Evolutionary conservation across 2,113 vertebrate genomes (phyloP).

Genomic region (Pogonocichla stellata): DNA sequence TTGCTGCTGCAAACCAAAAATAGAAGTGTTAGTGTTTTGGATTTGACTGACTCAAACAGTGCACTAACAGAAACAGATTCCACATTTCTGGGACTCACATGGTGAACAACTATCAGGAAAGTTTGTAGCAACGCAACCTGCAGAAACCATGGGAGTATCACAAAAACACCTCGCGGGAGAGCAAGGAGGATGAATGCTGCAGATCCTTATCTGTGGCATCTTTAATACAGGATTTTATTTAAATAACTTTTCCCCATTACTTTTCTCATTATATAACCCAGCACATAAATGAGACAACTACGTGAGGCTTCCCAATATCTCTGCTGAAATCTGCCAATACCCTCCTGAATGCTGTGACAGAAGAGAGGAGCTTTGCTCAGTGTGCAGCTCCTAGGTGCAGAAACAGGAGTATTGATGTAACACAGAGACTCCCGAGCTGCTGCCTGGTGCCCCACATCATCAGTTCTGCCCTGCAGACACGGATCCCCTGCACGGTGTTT

Average conservation of each 20-base stretch:
- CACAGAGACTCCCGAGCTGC: not conserved
- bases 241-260: not conserved
- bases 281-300: not conserved
- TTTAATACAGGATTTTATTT: not conserved
- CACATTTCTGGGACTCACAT: not conserved
- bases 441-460: not conserved
- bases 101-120: not conserved
- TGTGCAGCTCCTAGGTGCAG: not conserved
- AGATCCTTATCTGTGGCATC: not conserved
- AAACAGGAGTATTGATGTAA: not conserved
- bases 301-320: not conserved
- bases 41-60: not conserved
- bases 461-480: not conserved
- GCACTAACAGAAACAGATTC: not conserved
- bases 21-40: not conserved
- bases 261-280: not conserved
- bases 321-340: not conserved
- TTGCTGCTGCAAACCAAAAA: not conserved
- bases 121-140: not conserved
- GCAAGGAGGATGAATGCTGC: not conserved
- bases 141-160: not conserved
- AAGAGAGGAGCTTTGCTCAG: not conserved
- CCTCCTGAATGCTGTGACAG: not conserved
- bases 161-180: not conserved
- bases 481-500: rapidly evolving